A percentile compares a stretch with the other conserved stretches of the same genome.
These are phyloP conservation scores for Malacoctenus gilli DNA, from an alignment of 2,797 vertebrate genomes.

Conservation along the genomic window DNA sequence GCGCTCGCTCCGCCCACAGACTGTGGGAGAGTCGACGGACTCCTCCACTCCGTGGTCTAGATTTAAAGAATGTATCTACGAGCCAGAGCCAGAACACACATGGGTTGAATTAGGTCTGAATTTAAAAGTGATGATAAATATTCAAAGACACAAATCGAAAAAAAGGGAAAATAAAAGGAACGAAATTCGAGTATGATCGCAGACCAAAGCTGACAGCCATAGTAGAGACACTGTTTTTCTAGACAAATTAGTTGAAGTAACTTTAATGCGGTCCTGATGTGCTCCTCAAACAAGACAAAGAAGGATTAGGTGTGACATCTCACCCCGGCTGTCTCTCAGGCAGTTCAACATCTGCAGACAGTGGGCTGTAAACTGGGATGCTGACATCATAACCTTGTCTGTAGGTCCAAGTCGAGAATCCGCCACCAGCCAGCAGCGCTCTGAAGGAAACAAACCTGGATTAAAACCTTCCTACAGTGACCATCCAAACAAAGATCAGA, in stretches of 20 bases:
- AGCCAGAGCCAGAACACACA: too few relatives aligned
- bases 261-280: conserved; percentile 15
- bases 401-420: conserved; percentile 98
- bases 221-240: too few relatives aligned
- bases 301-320: conserved; percentile 52
- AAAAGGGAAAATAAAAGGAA: too few relatives aligned
- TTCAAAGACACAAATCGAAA: too few relatives aligned
- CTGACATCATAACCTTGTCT: conserved; percentile 98
- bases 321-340: conserved; percentile 92
- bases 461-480: conserved; percentile 7
- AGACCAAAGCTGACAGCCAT: too few relatives aligned
- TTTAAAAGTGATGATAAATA: too few relatives aligned
- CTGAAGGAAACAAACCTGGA: conserved; percentile 74
- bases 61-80: too few relatives aligned
- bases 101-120: too few relatives aligned
- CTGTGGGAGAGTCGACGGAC: too few relatives aligned
- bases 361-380: conserved; percentile 94
- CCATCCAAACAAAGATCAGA: conserved; percentile 9
- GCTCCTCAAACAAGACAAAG: conserved; percentile 7
- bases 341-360: conserved; percentile 90
- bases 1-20: too few relatives aligned
- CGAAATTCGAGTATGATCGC: too few relatives aligned
- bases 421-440: conserved; percentile 93
- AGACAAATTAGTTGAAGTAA: background rate
- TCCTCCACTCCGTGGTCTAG: too few relatives aligned